These are phyloP conservation scores for Entomyzon cyanotis DNA, from an alignment of 2,113 vertebrate genomes.

Conservation along the genomic window DNA sequence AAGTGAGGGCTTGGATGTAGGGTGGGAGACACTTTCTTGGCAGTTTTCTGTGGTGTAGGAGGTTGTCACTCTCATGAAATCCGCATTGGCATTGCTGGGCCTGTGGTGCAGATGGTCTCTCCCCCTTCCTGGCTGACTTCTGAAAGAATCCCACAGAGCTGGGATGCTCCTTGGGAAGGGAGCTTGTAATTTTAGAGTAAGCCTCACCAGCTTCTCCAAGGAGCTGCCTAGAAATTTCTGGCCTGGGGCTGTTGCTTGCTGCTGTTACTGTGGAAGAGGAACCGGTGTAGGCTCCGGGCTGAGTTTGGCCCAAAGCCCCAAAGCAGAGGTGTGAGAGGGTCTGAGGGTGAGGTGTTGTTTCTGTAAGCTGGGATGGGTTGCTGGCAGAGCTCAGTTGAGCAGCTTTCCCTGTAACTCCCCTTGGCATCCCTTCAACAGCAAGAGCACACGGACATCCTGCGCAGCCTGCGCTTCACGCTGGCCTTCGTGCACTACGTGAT, in stretches of 20 bases:
- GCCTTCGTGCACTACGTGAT: slow-evolving; percentile 88
- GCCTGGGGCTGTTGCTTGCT: neutral
- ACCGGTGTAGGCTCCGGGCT: neutral
- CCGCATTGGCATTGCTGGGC: neutral
- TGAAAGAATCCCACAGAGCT: neutral
- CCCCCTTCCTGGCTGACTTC: neutral
- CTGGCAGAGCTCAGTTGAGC: neutral
- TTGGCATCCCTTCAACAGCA: slow-evolving; percentile 71
- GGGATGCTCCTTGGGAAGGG: neutral
- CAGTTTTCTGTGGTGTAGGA: neutral
- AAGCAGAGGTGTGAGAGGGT: neutral
- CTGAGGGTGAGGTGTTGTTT: neutral
- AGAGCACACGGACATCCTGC: slow-evolving; percentile 87
- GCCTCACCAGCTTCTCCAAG: neutral
- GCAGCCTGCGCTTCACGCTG: slow-evolving; percentile 86
- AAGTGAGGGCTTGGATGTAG: neutral
- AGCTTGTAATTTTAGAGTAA: neutral
- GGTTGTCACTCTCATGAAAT: neutral
- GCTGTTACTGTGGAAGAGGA: neutral
- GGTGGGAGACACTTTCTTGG: neutral
- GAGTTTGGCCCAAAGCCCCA: neutral
- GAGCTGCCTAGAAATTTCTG: neutral
- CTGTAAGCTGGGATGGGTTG: neutral
- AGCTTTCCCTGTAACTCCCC: neutral
- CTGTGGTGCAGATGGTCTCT: neutral